phyloP scores from a whole-genome alignment of 2,888 invertebrate genomes.

The Nephrotoma flavescens region DNA sequence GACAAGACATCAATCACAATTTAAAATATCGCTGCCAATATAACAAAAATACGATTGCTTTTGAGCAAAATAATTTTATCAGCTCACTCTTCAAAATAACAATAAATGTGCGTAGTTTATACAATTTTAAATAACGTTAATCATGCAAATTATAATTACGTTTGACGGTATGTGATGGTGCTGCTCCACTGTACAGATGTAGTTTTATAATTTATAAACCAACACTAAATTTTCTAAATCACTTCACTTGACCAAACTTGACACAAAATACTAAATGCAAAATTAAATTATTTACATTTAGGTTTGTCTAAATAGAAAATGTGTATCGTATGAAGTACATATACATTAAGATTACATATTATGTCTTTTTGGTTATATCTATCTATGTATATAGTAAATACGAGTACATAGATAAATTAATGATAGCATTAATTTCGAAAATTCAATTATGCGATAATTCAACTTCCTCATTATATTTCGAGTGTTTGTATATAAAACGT shows the following conservation, averaged over 20 bases:
- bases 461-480: not conserved
- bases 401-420: not conserved
- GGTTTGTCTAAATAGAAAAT: not conserved
- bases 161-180: not conserved
- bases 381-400: not conserved
- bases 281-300: not conserved
- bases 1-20: no score
- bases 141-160: not conserved
- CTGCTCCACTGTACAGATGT: not conserved
- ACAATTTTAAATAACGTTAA: not conserved
- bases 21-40: no score
- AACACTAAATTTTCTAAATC: not conserved
- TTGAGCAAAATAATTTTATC: no score
- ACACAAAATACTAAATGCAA: not conserved
- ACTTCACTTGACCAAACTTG: not conserved
- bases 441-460: not conserved
- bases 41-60: no score
- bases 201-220: not conserved
- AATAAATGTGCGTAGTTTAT: no score
- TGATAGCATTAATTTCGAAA: not conserved
- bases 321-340: not conserved
- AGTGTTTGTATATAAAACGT: not conserved
- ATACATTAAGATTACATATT: not conserved
- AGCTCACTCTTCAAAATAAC: no score
- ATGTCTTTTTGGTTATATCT: not conserved